Evolutionary conservation across 2,797 vertebrate genomes (phyloP), one percentile per base, ranked within the genome.

Genomic region (Scleropages formosus): DNA sequence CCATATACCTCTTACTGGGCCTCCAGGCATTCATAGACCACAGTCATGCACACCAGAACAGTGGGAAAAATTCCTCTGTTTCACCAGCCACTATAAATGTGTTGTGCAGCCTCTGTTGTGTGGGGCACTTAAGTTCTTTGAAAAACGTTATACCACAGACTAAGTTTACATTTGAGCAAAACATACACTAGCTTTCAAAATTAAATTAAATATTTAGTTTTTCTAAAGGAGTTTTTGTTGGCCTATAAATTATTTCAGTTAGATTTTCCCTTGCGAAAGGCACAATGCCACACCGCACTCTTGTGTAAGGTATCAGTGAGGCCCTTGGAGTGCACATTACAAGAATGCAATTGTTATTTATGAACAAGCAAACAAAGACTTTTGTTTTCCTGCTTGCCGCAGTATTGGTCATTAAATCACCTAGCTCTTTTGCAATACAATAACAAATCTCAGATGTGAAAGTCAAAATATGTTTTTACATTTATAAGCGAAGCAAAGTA

Each of bases 271-370:
- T 27, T 53, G 65, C 83, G 78, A 81, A 83, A 82, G 87, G 86
- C 86, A 81, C 44, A 24, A 26, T 74, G 82, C 87, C 87, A 87
- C 81, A 79, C 88, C 88, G 1, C 87, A 86, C 44, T 81, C 82
- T 88, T 89, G 83, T 85, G 86, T 79, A 89, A 90, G 84, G 77
- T 75, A 83, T 84, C 78, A 79, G 81, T 73, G 65, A 77, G 69
- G 26, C 13, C 60, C 22, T 47, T 13, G 80, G 80, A 78, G 80
- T 51, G 56, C 61, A 84, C 78, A 80, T 12, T 64, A 79, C 82
- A 77, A 78, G 79, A 81, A 77, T 74, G 70, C 24, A 61, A 20
- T 69, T 62, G 46, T 26, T 68, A 64, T 81, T 86, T 80, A 80
- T 80, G 85, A 87, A 86, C 84, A 72, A 53, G 79, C 71, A 10